Percentiles rank a stretch among this genome's conserved stretches.
Conservation (phyloP, 2,113 vertebrate species). For the Ochotona curzoniae region DNA sequence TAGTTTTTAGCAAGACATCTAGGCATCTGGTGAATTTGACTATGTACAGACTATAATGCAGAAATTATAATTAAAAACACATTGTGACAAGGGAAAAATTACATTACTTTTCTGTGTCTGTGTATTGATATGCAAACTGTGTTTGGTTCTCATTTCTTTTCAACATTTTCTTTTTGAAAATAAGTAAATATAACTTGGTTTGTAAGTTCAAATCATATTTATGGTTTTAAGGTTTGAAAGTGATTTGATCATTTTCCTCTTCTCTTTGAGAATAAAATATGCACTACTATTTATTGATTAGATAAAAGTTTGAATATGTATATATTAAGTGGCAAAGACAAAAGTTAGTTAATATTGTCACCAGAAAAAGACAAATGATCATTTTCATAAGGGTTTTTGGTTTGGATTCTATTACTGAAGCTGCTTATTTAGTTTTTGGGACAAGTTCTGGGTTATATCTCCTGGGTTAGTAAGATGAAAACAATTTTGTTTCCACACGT, state of each 20-base stretch:
- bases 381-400: conserved; percentile 14
- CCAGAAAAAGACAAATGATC: not conserved
- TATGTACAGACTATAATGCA: not conserved
- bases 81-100: not conserved
- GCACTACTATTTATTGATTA: not conserved
- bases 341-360: conserved; percentile 38
- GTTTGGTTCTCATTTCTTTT: not conserved
- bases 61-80: not conserved
- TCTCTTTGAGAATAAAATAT: not conserved
- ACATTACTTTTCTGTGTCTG: not conserved
- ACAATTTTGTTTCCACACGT: conserved; percentile 1
- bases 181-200: not conserved
- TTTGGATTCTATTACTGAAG: not conserved
- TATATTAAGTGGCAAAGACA: conserved; percentile 8
- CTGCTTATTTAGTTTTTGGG: not conserved
- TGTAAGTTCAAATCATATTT: not conserved
- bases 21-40: not conserved
- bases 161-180: conserved; percentile 31
- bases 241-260: not conserved
- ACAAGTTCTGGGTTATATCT: not conserved
- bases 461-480: not conserved
- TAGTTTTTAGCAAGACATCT: conserved; percentile 7
- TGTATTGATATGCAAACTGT: not conserved
- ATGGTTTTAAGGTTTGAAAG: conserved; percentile 42
- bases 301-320: conserved; percentile 25